Percentiles rank a stretch among this genome's conserved stretches.
Conservation (phyloP, 2,888 invertebrate genomes). For the Nemotelus pantherinus region DNA sequence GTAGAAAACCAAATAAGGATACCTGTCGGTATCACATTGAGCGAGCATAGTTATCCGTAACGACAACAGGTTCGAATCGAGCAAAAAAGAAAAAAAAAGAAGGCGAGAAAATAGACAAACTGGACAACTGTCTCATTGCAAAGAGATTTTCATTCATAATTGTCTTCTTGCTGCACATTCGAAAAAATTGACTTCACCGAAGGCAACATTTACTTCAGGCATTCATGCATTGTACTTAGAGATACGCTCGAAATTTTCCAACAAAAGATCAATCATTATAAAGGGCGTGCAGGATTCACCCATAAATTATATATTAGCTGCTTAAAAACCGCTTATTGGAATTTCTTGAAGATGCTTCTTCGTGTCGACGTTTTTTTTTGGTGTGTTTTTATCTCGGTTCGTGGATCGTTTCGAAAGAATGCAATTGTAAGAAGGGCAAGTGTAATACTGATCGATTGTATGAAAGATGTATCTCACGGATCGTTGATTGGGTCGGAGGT, state of each 20-base stretch:
- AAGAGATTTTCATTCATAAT: constrained; percentile 32
- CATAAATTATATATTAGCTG: constrained; percentile 50
- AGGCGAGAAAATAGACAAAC: not conserved
- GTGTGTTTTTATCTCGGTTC: too few relatives aligned
- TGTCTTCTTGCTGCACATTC: constrained; percentile 17
- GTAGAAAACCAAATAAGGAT: constrained; percentile 38
- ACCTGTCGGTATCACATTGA: constrained; percentile 41
- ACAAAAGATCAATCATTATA: constrained; percentile 60
- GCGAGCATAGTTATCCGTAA: constrained; percentile 29
- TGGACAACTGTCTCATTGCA: constrained; percentile 27
- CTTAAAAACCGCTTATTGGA: constrained; percentile 36
- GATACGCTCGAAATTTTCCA: constrained; percentile 45
- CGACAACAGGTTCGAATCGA: not conserved
- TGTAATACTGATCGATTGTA: constrained; percentile 19
- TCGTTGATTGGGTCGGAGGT: constrained; percentile 13
- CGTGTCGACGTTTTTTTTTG: not conserved
- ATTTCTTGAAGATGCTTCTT: constrained; percentile 27
- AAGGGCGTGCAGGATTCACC: constrained; percentile 63
- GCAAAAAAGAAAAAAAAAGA: not conserved
- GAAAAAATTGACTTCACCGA: constrained; percentile 34
- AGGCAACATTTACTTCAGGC: constrained; percentile 31
- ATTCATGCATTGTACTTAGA: constrained; percentile 4
- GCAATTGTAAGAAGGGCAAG: constrained; percentile 32
- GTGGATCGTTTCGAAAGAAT: not conserved
- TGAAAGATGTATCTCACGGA: not conserved